A percentile compares a stretch with the other conserved stretches of the same genome.
phyloP scores from a whole-genome alignment of 92 coral and sea anemone genomes.

The Zoanthus gigantus region DNA sequence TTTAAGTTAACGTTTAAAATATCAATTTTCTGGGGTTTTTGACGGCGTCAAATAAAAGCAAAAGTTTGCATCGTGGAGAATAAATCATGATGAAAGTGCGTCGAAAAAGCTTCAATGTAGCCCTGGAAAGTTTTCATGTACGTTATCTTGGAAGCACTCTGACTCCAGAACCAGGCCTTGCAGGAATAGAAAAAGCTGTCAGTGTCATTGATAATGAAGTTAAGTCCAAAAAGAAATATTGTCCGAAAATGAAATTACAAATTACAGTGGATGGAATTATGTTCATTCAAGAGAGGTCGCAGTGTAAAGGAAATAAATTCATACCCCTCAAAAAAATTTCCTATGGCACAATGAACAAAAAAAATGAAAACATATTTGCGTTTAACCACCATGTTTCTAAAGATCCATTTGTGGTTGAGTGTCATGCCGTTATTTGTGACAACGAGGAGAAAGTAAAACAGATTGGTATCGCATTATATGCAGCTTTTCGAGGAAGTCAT shows the following conservation, averaged over 20 bases:
- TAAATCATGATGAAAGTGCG: constrained; percentile 80
- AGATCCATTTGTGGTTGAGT: constrained; percentile 82
- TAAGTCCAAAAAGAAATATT: constrained; percentile 71
- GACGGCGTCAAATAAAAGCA: neutral
- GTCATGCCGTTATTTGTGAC: constrained; percentile 90
- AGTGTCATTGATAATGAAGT: constrained; percentile 69
- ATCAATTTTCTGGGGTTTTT: neutral
- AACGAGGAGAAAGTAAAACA: constrained; percentile 82
- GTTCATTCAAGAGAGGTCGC: constrained; percentile 59
- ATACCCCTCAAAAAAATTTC: constrained; percentile 84
- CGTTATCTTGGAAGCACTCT: constrained; percentile 82
- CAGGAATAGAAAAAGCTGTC: constrained; percentile 85
- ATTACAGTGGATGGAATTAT: constrained; percentile 80
- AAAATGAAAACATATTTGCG: constrained; percentile 79
- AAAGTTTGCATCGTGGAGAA: neutral
- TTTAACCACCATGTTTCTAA: constrained; percentile 92
- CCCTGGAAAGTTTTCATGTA: constrained; percentile 79
- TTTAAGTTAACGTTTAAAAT: neutral
- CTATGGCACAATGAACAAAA: constrained; percentile 78
- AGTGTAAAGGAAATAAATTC: constrained; percentile 51
- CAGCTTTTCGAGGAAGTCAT: constrained; percentile 92
- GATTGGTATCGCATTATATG: constrained; percentile 86
- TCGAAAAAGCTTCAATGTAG: constrained; percentile 72
- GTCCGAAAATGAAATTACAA: constrained; percentile 82
- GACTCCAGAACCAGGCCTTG: constrained; percentile 80